Base-by-base conservation (phyloP, 92 coral and sea anemone genomes). In the Hydrozoanthus gracilis region DNA sequence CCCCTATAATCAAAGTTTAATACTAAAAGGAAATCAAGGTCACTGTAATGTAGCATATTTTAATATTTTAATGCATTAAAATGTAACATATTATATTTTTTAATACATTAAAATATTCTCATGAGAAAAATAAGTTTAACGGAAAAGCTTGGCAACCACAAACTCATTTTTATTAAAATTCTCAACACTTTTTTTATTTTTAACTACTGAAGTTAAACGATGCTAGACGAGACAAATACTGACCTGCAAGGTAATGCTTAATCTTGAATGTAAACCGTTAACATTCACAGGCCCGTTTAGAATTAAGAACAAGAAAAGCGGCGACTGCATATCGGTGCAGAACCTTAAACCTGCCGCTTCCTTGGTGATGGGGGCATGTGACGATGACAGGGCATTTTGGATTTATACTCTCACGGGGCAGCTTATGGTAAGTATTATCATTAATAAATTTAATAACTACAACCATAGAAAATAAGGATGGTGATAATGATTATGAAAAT, bases 221-320 rank as follows among this genome's bases (percentile, higher is more conserved):
- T 9, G 64, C 15, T 58, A 58, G 16, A 58, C 12, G 64, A 8
- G 12, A 11, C 64, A 58, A 8, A 9, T 11, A 58, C 15, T 7
- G 15, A 12, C 64, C 27, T 16, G 44, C 11, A 20, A 13, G 39
- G 39, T 27, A 27, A 27, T 27, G 39, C 39, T 27, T 27, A 27
- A 27, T 27, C 39, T 27, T 27, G 39, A 27, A 27, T 27, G 39
- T 27, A 27, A 27, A 27, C 39, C 39, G 39, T 27, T 27, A 8
- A 68, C 8, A 6, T 35, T 8, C 54, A 4, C 62, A 80, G 85
- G 85, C 11, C 85, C 85, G 8, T 80, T 80, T 67, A 44, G 45
- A 80, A 18, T 80, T 60, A 80, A 80, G 69, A 80, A 80, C 74
- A 80, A 80, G 85, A 80, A 80, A 80, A 80, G 85, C 9, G 85